A percentile compares a stretch with the other conserved stretches of the same genome.
These are phyloP conservation scores for Gadopsis bispinosus DNA, from an alignment of 2,797 vertebrate genomes.

Conservation along the genomic window DNA sequence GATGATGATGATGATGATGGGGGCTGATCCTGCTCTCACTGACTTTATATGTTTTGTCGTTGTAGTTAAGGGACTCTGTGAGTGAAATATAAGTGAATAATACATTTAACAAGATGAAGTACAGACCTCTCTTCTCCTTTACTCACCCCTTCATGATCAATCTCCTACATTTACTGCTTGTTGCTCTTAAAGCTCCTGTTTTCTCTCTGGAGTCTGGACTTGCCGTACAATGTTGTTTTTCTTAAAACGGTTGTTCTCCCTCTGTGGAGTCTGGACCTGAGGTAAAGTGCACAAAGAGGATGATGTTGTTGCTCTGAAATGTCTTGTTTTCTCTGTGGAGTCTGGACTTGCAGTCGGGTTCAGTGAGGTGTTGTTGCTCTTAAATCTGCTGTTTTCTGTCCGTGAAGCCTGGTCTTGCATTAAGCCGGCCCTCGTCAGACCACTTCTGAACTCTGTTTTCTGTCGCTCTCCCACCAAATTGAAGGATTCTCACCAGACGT, in stretches of 20 bases:
- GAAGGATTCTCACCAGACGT: conserved; percentile 12
- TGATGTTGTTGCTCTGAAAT: background rate
- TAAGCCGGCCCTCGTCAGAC: background rate
- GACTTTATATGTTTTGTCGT: background rate
- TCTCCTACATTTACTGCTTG: background rate
- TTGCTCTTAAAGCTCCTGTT: background rate
- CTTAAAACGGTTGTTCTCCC: background rate
- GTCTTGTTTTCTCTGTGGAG: background rate
- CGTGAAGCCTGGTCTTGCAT: background rate
- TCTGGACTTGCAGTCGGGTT: background rate
- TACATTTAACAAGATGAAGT: conserved; percentile 7
- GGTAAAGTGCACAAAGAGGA: background rate
- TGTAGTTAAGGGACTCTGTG: background rate
- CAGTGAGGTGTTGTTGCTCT: background rate
- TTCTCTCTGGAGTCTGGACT: background rate
- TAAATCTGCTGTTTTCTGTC: background rate
- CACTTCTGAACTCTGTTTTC: background rate
- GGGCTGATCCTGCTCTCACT: background rate
- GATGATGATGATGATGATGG: background rate
- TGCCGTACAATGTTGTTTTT: background rate
- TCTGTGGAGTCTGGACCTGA: background rate
- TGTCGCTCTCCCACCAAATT: background rate
- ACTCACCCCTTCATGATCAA: background rate
- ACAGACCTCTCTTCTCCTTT: background rate
- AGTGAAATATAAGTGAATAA: conserved; percentile 3